phyloP scores from a whole-genome alignment of 2,797 vertebrate genomes.

The Smutsia gigantea region DNA sequence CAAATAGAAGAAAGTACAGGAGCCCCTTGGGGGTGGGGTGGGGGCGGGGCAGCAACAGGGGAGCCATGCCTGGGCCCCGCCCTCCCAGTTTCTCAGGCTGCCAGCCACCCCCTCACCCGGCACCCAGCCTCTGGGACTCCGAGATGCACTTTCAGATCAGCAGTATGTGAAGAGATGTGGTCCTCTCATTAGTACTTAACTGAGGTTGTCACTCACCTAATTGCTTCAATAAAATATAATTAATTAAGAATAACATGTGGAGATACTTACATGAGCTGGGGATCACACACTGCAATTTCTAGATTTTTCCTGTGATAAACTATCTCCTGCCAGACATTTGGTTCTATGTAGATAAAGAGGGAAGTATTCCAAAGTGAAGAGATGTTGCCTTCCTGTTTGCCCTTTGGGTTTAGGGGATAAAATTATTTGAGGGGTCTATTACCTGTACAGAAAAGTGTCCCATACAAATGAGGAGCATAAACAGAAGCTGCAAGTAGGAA shows the following conservation, averaged over 20 bases:
- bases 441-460: background rate
- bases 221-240: conserved; percentile 59
- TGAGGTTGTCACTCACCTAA: conserved; percentile 12
- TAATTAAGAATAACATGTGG: conserved; percentile 50
- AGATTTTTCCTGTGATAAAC: background rate
- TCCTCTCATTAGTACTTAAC: conserved; percentile 13
- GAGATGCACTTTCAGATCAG: background rate
- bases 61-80: rapidly evolving
- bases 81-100: too few relatives aligned
- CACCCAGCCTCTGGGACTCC: background rate
- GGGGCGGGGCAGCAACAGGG: background rate
- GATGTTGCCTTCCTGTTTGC: rapidly evolving
- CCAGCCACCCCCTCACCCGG: rapidly evolving
- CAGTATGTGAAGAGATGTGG: background rate
- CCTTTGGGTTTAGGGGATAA: background rate
- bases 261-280: background rate
- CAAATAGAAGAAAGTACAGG: background rate
- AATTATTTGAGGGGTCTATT: background rate
- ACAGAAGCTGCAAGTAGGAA: rapidly evolving
- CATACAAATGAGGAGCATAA: rapidly evolving
- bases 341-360: background rate
- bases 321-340: rapidly evolving
- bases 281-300: background rate
- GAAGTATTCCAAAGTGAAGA: rapidly evolving
- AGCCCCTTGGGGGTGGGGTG: background rate